These are phyloP conservation scores for Cephonodes hylas DNA, from an alignment of 2,888 invertebrate species.

Conservation along the genomic window DNA sequence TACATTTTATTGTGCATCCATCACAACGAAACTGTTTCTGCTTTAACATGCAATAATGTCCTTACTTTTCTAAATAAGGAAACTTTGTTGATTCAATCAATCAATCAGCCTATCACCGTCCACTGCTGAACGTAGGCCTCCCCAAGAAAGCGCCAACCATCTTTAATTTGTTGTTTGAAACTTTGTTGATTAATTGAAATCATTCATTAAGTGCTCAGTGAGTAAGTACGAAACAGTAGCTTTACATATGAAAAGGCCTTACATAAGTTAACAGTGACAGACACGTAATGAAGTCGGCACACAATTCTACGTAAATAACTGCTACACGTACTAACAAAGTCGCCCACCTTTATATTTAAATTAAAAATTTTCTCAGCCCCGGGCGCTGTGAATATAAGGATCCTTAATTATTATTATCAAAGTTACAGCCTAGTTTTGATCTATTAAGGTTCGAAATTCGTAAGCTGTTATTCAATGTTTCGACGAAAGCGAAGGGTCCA, in stretches of 20 bases:
- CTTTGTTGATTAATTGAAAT: too few relatives aligned
- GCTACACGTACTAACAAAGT: background rate
- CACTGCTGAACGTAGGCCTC: too few relatives aligned
- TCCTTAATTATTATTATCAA: background rate
- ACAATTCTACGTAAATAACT: background rate
- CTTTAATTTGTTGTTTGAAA: too few relatives aligned
- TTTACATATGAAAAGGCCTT: background rate
- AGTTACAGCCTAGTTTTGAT: slow-evolving; percentile 1
- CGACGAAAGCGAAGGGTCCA: background rate
- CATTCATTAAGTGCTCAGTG: background rate
- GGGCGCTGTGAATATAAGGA: slow-evolving; percentile 17
- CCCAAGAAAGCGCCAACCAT: too few relatives aligned
- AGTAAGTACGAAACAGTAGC: background rate
- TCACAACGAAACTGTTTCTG: too few relatives aligned
- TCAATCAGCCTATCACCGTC: too few relatives aligned
- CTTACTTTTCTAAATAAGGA: too few relatives aligned
- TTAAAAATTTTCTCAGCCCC: slow-evolving; percentile 6
- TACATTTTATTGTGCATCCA: too few relatives aligned
- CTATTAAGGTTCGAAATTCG: background rate
- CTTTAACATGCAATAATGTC: too few relatives aligned
- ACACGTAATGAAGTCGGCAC: background rate
- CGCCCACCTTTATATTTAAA: background rate
- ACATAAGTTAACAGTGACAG: background rate
- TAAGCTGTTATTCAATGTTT: background rate
- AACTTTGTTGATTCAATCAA: too few relatives aligned